phyloP scores from a whole-genome alignment of 1,140 invertebrate species.

The Kradibia gibbosae region DNA sequence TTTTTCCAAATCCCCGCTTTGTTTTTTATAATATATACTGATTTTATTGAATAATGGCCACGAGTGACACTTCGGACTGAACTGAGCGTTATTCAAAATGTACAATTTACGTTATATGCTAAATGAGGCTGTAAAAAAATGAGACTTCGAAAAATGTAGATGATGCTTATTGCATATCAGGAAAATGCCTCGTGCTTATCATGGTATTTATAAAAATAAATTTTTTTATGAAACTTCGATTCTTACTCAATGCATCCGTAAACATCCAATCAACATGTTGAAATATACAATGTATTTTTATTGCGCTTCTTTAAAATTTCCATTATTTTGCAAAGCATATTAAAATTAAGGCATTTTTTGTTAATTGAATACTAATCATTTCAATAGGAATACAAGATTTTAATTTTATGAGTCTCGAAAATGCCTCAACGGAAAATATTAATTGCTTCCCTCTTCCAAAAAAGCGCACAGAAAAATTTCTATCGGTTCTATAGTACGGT shows the following conservation, averaged over 20 bases:
- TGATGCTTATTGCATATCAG: constrained; percentile 16
- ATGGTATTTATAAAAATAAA: constrained; percentile 6
- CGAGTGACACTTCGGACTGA: background rate
- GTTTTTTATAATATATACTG: background rate
- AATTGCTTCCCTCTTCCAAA: background rate
- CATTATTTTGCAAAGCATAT: background rate
- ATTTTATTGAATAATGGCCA: constrained; percentile 5
- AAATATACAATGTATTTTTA: constrained; percentile 5
- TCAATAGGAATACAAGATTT: background rate
- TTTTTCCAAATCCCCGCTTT: background rate
- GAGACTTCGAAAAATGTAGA: background rate
- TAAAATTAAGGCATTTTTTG: background rate
- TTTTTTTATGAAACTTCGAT: background rate
- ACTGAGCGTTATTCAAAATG: background rate
- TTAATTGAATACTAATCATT: background rate
- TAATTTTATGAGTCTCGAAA: background rate
- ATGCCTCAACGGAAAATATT: background rate
- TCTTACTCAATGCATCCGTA: background rate
- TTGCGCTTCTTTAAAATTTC: background rate
- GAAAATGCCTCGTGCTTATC: constrained; percentile 23
- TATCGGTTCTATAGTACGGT: too few relatives aligned
- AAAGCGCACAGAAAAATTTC: too few relatives aligned
- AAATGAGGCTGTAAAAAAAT: background rate
- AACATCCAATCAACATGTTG: background rate
- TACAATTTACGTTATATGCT: constrained; percentile 14